Conservation (phyloP, 2,113 vertebrate species). For the Clarias batrachus region DNA sequence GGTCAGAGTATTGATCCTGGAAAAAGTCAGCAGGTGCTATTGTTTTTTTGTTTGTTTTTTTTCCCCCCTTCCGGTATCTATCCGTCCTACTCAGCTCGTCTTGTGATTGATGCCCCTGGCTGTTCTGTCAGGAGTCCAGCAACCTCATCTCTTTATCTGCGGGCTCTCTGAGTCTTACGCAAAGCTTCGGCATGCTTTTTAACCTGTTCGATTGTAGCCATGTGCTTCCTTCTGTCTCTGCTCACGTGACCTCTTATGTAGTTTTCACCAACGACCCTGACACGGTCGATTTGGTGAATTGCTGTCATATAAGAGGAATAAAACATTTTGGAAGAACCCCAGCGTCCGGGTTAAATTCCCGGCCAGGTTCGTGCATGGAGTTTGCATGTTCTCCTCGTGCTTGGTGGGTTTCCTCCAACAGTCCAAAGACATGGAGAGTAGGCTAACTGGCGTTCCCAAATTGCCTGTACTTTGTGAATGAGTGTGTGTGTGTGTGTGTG, state of each 20-base stretch:
- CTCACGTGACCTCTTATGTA: not conserved
- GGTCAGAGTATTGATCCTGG: not conserved
- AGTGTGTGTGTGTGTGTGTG: too few species aligned
- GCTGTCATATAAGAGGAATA: not conserved
- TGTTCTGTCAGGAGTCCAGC: slow-evolving; percentile 6
- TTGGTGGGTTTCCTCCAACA: too few species aligned
- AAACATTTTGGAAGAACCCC: not conserved
- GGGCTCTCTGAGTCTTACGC: slow-evolving; percentile 9
- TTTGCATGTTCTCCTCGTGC: too few species aligned
- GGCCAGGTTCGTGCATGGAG: too few species aligned
- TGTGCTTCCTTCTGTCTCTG: not conserved
- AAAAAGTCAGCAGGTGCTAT: not conserved
- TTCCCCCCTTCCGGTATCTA: not conserved
- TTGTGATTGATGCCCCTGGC: slow-evolving; percentile 4
- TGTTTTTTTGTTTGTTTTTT: too few species aligned
- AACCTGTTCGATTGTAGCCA: not conserved
- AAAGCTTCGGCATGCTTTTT: not conserved
- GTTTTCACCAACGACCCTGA: not conserved
- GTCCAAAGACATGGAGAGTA: too few species aligned
- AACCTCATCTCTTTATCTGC: not conserved
- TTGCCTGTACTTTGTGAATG: too few species aligned
- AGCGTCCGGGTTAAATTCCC: too few species aligned
- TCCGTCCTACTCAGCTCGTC: not conserved
- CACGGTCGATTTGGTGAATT: not conserved
- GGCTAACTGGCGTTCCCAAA: too few species aligned